Conservation (phyloP, 2,888 invertebrate species). For the Platycheirus albimanus region DNA sequence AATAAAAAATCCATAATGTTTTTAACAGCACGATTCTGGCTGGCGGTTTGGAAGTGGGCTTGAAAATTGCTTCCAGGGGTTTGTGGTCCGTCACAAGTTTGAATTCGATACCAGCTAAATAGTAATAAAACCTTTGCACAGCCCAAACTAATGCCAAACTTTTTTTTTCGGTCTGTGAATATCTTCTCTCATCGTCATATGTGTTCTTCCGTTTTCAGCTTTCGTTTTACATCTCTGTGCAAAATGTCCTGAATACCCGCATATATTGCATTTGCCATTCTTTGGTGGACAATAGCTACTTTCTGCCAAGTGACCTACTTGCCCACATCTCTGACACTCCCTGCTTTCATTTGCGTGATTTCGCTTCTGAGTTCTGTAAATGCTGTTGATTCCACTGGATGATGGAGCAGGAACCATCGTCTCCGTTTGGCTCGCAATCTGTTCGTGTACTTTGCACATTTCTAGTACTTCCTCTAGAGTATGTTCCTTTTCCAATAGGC, state of each 20-base stretch:
- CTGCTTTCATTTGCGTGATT: not conserved
- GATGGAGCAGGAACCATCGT: no score
- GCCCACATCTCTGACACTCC: not conserved
- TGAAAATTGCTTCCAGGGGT: not conserved
- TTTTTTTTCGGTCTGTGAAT: no score
- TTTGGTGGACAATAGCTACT: not conserved
- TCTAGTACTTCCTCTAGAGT: no score
- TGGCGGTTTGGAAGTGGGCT: no score
- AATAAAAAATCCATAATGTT: no score
- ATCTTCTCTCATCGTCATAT: not conserved
- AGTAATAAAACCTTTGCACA: not conserved
- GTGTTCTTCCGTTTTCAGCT: not conserved
- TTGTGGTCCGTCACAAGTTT: not conserved
- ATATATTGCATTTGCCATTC: not conserved
- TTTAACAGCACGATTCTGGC: no score
- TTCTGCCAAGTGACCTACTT: not conserved
- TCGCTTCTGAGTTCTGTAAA: no score
- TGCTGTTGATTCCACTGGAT: no score
- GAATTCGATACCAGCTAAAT: no score
- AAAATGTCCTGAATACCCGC: not conserved
- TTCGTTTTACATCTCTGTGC: not conserved
- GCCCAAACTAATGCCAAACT: not conserved
- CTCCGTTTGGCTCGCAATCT: no score
- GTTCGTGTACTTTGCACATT: no score
- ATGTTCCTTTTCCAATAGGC: no score